phyloP scores from a whole-genome alignment of 30 jellyfish, hydroid and myxozoan genomes.

The Hydractinia echinata region DNA sequence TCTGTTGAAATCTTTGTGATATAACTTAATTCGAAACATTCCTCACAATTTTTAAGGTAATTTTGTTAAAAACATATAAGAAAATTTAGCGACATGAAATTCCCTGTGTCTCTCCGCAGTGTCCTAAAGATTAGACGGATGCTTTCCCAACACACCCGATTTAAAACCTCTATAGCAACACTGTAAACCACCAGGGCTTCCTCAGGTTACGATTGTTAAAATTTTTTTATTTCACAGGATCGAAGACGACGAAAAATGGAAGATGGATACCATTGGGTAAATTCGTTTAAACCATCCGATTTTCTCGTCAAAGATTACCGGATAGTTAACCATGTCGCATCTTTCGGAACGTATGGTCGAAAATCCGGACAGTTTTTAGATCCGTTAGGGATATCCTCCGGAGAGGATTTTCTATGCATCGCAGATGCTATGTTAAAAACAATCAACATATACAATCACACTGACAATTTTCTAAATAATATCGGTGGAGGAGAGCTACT shows the following conservation, averaged over 20 bases:
- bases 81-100: no score
- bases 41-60: no score
- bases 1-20: no score
- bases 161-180: no score
- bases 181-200: no score
- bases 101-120: no score
- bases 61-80: no score
- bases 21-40: no score
- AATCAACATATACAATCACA: not conserved
- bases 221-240: no score
- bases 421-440: conserved; percentile 11
- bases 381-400: conserved; percentile 13
- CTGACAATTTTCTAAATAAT: not conserved
- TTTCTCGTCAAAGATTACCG: conserved; percentile 3
- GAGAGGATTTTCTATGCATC: conserved; percentile 11
- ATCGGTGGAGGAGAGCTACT: not conserved
- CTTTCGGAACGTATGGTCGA: not conserved
- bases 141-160: no score
- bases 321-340: not conserved
- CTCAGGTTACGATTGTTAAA: no score
- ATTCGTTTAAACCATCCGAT: not conserved
- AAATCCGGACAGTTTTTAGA: conserved; percentile 11
- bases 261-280: conserved; percentile 11
- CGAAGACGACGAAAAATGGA: not conserved
- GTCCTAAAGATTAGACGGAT: no score